A percentile compares a stretch with the other conserved stretches of the same genome.
These are phyloP conservation scores for Hyalella azteca DNA, from an alignment of 2,888 invertebrate species.

Conservation along the genomic window DNA sequence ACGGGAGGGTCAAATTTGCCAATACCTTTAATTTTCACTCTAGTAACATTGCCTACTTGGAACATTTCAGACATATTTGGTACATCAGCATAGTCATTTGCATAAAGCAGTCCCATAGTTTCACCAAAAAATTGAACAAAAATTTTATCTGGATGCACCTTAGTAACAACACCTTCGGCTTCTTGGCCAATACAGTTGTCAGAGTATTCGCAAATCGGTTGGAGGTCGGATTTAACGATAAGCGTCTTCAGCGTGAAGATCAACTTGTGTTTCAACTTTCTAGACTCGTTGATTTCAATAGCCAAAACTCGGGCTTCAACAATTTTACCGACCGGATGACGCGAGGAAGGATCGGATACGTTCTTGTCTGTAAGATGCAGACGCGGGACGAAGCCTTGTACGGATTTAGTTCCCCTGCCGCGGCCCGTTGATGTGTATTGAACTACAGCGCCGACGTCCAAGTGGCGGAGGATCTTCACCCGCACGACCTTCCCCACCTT, in stretches of 20 bases:
- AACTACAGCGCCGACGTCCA: background rate
- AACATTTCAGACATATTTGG: background rate
- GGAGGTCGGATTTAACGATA: background rate
- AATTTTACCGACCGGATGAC: slow-evolving; percentile 8
- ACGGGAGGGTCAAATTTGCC: background rate
- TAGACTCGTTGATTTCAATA: background rate
- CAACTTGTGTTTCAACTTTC: background rate
- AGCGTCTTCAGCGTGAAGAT: background rate
- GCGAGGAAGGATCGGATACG: background rate
- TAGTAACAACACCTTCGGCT: background rate
- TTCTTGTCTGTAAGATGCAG: slow-evolving; percentile 26
- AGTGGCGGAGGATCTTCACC: background rate
- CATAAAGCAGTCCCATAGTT: background rate
- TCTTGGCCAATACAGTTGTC: background rate
- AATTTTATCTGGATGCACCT: background rate
- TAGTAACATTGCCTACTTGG: background rate
- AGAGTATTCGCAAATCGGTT: background rate
- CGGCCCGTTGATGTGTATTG: background rate
- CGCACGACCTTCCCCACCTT: background rate
- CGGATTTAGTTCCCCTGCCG: background rate
- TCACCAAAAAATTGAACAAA: background rate
- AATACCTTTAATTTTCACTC: slow-evolving; percentile 1
- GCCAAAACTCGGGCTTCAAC: slow-evolving; percentile 1
- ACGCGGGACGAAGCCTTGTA: slow-evolving; percentile 21
- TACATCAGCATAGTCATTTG: background rate